Evolutionary conservation across 2,888 invertebrate genomes (phyloP).

Genomic region (Thymelicus lineola): DNA sequence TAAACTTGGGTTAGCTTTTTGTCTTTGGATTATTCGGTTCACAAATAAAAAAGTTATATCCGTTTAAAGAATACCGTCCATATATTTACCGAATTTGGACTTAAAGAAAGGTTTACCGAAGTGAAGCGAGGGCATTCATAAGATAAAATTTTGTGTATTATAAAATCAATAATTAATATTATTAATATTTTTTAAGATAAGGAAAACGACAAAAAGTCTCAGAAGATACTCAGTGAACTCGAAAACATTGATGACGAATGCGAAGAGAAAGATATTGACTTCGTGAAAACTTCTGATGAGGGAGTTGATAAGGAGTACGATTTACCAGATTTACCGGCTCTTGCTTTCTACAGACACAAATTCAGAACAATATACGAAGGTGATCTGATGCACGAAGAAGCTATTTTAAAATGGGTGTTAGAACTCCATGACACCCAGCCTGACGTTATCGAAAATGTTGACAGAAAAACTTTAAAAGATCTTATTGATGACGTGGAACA

Average conservation of each 20-base stretch:
- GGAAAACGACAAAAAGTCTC: conserved; percentile 95
- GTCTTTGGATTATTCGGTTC: too few species aligned
- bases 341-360: conserved; percentile 94
- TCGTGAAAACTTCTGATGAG: conserved; percentile 96
- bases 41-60: too few species aligned
- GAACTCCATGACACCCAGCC: conserved; percentile 93
- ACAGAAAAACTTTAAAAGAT: conserved; percentile 94
- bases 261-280: conserved; percentile 95
- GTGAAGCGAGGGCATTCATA: too few species aligned
- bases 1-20: too few species aligned
- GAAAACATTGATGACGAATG: conserved; percentile 98
- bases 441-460: conserved; percentile 96
- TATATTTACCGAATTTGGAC: too few species aligned
- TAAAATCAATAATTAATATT: neutral
- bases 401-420: conserved; percentile 95
- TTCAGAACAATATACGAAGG: conserved; percentile 95
- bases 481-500: conserved; percentile 96
- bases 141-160: too few species aligned
- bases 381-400: conserved; percentile 96
- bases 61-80: too few species aligned
- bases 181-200: conserved; percentile 85
- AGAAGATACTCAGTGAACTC: conserved; percentile 93
- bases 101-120: too few species aligned
- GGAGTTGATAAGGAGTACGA: conserved; percentile 95
- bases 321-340: conserved; percentile 90